Base-by-base conservation (phyloP, 2,888 invertebrate species). In the Oligia fasciuncula region DNA sequence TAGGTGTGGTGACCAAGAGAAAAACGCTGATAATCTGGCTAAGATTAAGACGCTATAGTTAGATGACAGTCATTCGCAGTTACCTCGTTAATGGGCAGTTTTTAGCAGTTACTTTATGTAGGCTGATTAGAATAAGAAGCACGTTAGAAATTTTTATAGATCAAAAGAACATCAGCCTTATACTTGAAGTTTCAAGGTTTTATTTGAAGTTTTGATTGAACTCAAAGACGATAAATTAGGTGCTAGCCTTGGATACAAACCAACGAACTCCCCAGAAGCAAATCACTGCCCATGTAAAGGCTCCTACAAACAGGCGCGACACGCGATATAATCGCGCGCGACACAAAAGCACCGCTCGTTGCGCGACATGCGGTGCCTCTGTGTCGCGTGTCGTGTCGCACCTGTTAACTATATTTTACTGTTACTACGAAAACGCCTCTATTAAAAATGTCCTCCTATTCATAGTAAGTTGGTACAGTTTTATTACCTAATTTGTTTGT, bases 401-500 rank as follows among this genome's bases (percentile, higher is more conserved):
- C 29, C 29, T 29, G 29, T 29, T 29, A n/a, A 60, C 57, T n/a
- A n/a, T 23, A 13, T 54, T 40, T 54, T 23, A 5, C 54, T 11
- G 3, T 40, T 5, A 46, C 0, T 4, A 49, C 4, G 49, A 60
- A 60, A 74, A 68, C 14, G 17, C 14, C 5, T 67, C 29, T 19
- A 57, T 54, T 57, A 46, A 76, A 43, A 65, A 46, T 43, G 1
- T 35, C 29, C 2, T 11, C 23, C 1, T 13, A 71, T 57, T 73
- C 1, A 29, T 5, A 23, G 29, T 80, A 11, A 54, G 54, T 62
- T 51, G 54, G 67, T 43, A 71, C 43, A 76, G 72, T 79, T 84
- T 83, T 75, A 85, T 85, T 86, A n/a, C n/a, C n/a, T n/a, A 89
- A 87, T 86, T 77, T 85, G 79, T 84, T 89, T 84, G 86, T 82